Conservation (phyloP, 1,140 invertebrate species). For the Riptortus pedestris region DNA sequence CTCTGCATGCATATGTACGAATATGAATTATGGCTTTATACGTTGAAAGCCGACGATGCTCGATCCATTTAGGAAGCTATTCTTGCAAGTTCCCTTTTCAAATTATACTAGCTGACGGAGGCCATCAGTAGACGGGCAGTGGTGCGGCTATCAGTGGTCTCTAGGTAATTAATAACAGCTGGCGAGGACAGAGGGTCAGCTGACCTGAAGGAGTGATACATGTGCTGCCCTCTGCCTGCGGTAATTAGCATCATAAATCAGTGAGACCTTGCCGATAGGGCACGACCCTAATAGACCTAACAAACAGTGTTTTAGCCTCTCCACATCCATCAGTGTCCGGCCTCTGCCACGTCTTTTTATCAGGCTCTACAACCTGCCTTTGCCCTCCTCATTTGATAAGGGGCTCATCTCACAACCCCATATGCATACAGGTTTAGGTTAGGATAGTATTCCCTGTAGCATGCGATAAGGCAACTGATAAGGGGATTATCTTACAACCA, state of each 20-base stretch:
- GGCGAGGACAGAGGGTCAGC: background rate
- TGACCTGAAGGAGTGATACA: slow-evolving; percentile 4
- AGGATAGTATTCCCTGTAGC: no score
- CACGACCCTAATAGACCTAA: slow-evolving; percentile 2
- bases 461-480: no score
- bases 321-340: background rate
- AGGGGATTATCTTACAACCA: no score
- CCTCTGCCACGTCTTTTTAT: background rate
- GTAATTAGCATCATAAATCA: background rate
- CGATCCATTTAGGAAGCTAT: no score
- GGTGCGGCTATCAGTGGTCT: background rate
- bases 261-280: background rate
- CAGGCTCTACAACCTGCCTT: no score
- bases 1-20: no score
- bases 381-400: no score
- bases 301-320: background rate
- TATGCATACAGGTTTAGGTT: no score
- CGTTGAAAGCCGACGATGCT: no score
- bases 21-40: no score
- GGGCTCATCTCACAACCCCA: no score
- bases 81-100: no score
- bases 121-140: background rate
- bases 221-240: background rate
- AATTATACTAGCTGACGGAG: slow-evolving; percentile 2
- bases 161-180: background rate